Evolutionary conservation across 2,797 vertebrate genomes (phyloP), one percentile per base, ranked within the genome.

Genomic region (Rhynchonycteris naso): DNA sequence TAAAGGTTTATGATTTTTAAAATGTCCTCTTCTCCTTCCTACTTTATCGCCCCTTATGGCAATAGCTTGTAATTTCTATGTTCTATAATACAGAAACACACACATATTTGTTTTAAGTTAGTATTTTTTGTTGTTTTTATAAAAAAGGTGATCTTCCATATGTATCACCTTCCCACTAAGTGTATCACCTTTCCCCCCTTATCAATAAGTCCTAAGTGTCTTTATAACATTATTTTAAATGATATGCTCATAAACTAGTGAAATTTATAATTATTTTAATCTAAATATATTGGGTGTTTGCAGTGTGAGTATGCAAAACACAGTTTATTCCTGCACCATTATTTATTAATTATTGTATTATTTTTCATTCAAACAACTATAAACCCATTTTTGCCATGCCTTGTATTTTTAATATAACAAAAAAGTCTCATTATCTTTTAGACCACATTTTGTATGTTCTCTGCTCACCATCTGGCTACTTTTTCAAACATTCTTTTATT

Each of bases 191-290:
- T 80, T 43, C 22, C 21, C 22, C 21, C 18, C 15, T 63, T 30
- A 74, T 90, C 52, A 75, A 6, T 79, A 80, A 75, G 52, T 90
- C 58, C 82, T 24, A 86, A 7, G 33, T 10, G 79, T 82, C 58
- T 71, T 69, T 75, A 24, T 58, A 82, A 69, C 16, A 50, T 35
- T 61, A 33, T 78, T 91, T 89, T 87, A 63, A 90, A 33, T 68
- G 14, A 75, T 59, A 22, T 26, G 30, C 33, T 47, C 75, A 65
- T 43, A 89, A 95, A 87, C 69, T 47, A 72, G 33, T 68, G 13
- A 90, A 78, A 54, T 87, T 78, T 80, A 30, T 76, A 58, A 65
- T 75, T 92, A 47, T 68, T 94, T 83, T 72, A 63, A 52, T 84
- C 16, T 61, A 76, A 91, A 54, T 90, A 61, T 43, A 35, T 9